phyloP scores from a whole-genome alignment of 2,797 vertebrate species.

The Tokudaia tokunoshimensis region DNA sequence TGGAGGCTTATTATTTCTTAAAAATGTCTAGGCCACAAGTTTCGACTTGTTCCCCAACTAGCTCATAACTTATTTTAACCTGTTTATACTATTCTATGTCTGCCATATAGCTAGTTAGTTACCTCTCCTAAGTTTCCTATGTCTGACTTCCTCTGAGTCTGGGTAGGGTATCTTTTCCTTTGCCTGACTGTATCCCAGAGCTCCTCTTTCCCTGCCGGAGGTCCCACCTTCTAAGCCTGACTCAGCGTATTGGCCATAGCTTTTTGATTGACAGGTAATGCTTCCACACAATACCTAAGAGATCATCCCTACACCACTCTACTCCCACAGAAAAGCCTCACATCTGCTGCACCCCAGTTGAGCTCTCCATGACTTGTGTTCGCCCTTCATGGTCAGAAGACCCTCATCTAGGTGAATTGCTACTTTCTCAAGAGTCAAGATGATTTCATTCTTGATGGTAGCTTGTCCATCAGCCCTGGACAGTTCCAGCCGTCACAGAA shows the following conservation, averaged over 20 bases:
- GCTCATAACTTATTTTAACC: neutral
- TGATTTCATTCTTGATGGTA: neutral
- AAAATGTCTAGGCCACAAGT: too few species aligned
- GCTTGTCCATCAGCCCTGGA: neutral
- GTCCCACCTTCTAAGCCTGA: neutral
- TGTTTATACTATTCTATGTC: neutral
- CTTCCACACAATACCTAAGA: neutral
- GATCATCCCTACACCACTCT: neutral
- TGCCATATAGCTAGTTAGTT: neutral
- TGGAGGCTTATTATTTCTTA: too few species aligned
- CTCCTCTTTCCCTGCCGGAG: neutral
- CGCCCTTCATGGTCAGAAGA: neutral
- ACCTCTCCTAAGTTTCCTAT: neutral
- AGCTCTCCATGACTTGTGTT: neutral
- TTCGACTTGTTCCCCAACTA: neutral
- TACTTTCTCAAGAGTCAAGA: neutral
- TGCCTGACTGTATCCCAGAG: neutral
- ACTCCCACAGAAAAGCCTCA: neutral
- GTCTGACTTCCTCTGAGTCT: neutral
- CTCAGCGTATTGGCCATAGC: neutral
- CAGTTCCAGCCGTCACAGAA: neutral
- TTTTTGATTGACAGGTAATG: neutral
- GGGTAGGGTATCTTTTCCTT: neutral
- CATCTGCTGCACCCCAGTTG: neutral
- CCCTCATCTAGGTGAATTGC: neutral